These are phyloP conservation scores for Gobio gobio DNA, from an alignment of 2,113 vertebrate genomes.

Conservation along the genomic window DNA sequence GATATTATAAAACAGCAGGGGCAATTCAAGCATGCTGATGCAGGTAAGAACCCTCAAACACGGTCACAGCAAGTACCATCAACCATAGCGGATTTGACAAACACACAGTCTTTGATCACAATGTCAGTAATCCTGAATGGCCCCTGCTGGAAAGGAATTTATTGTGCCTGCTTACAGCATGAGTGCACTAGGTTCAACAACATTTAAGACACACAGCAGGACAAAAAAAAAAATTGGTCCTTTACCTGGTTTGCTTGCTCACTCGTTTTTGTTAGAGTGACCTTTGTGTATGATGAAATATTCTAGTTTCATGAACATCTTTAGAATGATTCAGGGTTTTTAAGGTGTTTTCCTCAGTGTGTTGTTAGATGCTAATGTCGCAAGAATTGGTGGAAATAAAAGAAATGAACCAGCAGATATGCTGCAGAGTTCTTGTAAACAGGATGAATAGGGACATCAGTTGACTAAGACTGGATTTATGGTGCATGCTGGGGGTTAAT, in stretches of 20 bases:
- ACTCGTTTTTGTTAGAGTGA: neutral
- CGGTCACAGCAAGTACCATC: neutral
- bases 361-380: neutral
- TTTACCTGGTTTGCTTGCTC: neutral
- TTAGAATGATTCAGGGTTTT: neutral
- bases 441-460: neutral
- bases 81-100: slow-evolving; percentile 31
- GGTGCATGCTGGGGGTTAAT: neutral
- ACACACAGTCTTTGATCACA: slow-evolving; percentile 32
- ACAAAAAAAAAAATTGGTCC: neutral
- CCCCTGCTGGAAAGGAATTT: slow-evolving; percentile 37
- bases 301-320: neutral
- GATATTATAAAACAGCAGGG: slow-evolving; percentile 10
- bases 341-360: neutral
- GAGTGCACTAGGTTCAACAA: slow-evolving; percentile 6
- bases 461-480: no score
- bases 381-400: neutral
- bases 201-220: slow-evolving; percentile 18
- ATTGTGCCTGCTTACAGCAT: slow-evolving; percentile 12
- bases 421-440: neutral
- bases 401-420: neutral
- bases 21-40: neutral
- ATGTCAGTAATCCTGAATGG: slow-evolving; percentile 44
- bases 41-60: neutral
- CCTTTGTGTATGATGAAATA: neutral